Percentiles rank a stretch among this genome's conserved stretches.
These are phyloP conservation scores for Physeter macrocephalus DNA, from an alignment of 2,113 vertebrate genomes.

Conservation along the genomic window DNA sequence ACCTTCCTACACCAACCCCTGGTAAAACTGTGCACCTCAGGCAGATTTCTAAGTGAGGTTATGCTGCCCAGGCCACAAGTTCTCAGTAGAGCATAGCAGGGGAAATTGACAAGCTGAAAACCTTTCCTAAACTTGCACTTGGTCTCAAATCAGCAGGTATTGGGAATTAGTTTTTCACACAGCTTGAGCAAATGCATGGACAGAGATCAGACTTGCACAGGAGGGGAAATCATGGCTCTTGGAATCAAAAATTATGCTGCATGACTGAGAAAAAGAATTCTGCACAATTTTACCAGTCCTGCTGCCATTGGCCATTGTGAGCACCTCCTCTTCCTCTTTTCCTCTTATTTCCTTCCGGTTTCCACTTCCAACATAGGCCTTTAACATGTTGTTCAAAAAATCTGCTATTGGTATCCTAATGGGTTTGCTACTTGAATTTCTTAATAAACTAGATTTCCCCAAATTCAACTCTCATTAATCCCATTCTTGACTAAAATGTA, in stretches of 20 bases:
- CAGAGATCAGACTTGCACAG: neutral
- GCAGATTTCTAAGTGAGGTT: neutral
- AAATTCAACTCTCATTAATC: neutral
- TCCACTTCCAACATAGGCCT: accelerated
- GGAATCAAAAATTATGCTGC: neutral
- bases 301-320: no score
- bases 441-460: neutral
- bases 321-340: neutral
- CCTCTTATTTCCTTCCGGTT: neutral
- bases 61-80: neutral
- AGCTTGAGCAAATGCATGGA: neutral
- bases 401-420: neutral
- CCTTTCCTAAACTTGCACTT: neutral
- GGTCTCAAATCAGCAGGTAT: conserved; percentile 21
- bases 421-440: neutral
- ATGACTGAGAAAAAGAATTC: neutral
- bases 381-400: neutral
- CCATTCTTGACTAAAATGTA: neutral
- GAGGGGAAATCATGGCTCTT: neutral
- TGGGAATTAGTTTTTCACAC: conserved; percentile 13
- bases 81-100: neutral
- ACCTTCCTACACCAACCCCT: neutral
- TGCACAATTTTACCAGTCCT: accelerated
- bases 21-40: neutral
- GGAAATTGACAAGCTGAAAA: conserved; percentile 29